Percentiles rank a stretch among this genome's conserved stretches.
Evolutionary conservation across 2,888 invertebrate species (phyloP).

Genomic region (Andrena praecox): DNA sequence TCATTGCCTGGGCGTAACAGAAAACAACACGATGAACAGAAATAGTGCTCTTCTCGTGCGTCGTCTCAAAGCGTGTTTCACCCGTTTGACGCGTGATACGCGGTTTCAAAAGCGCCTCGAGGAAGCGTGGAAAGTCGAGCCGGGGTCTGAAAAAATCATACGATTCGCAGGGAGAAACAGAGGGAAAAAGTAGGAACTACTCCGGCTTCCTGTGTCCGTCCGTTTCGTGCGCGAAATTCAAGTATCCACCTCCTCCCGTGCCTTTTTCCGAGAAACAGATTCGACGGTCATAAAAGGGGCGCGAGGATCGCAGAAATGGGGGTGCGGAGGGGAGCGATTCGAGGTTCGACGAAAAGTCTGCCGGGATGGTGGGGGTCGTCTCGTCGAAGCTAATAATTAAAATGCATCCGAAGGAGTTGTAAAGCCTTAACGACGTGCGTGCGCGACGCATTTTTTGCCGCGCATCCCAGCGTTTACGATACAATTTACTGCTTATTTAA

Average conservation of each 20-base stretch:
- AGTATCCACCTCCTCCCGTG: conserved; percentile 1
- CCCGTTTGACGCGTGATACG: conserved; percentile 29
- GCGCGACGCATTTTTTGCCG: conserved; percentile 72
- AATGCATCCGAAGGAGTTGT: conserved; percentile 79
- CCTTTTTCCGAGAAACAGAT: background rate
- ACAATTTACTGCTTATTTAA: conserved; percentile 79
- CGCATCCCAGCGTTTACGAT: conserved; percentile 71
- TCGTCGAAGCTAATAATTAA: conserved; percentile 78
- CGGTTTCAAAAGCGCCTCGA: conserved; percentile 26
- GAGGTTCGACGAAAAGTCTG: background rate
- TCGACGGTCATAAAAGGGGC: background rate
- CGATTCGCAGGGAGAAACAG: background rate
- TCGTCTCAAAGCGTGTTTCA: conserved; percentile 25
- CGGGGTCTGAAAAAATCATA: conserved; percentile 21
- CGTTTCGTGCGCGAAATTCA: conserved; percentile 39
- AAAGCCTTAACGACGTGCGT: conserved; percentile 74
- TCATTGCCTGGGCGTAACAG: background rate
- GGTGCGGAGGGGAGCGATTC: background rate
- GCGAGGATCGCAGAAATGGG: background rate
- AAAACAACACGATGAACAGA: conserved; percentile 28
- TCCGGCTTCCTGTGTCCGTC: conserved; percentile 14
- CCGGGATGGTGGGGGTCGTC: conserved; percentile 15
- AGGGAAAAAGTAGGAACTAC: background rate
- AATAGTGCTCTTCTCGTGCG: conserved; percentile 26
- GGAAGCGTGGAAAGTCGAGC: conserved; percentile 23